Percentiles rank a stretch among this genome's conserved stretches.
Conservation (phyloP, 1,140 invertebrate genomes). For the Drosophila sturtevanti region DNA sequence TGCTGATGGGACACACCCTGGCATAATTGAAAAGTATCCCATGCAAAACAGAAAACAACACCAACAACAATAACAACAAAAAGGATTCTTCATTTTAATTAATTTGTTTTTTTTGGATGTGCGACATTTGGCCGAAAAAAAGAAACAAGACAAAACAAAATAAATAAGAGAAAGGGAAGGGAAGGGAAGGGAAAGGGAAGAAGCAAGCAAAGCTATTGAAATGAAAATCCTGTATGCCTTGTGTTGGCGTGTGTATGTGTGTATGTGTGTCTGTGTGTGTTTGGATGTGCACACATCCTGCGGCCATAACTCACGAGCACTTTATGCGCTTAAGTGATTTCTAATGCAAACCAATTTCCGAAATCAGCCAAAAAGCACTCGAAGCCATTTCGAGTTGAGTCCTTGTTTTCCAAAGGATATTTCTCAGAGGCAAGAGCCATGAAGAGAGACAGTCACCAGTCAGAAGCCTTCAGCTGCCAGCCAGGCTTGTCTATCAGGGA, state of each 20-base stretch:
- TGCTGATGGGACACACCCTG: neutral
- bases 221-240: constrained; percentile 31
- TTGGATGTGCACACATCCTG: constrained; percentile 49
- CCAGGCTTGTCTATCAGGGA: constrained; percentile 62
- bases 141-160: neutral
- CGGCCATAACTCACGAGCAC: constrained; percentile 78
- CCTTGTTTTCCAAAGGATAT: constrained; percentile 58
- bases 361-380: constrained; percentile 78
- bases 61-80: neutral
- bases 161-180: neutral
- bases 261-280: neutral
- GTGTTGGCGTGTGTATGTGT: constrained; percentile 28
- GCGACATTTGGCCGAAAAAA: constrained; percentile 15
- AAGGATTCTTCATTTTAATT: constrained; percentile 46
- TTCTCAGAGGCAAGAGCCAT: constrained; percentile 43
- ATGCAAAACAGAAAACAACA: neutral
- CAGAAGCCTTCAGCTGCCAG: constrained; percentile 33
- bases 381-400: constrained; percentile 57
- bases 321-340: constrained; percentile 81
- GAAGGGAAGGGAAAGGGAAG: neutral
- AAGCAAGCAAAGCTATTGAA: neutral
- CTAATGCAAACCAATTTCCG: constrained; percentile 81
- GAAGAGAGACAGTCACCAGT: neutral
- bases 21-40: constrained; percentile 1
- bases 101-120: constrained; percentile 56